phyloP scores from a whole-genome alignment of 2,888 invertebrate genomes.

The Hirtodrosophila alboralis region DNA sequence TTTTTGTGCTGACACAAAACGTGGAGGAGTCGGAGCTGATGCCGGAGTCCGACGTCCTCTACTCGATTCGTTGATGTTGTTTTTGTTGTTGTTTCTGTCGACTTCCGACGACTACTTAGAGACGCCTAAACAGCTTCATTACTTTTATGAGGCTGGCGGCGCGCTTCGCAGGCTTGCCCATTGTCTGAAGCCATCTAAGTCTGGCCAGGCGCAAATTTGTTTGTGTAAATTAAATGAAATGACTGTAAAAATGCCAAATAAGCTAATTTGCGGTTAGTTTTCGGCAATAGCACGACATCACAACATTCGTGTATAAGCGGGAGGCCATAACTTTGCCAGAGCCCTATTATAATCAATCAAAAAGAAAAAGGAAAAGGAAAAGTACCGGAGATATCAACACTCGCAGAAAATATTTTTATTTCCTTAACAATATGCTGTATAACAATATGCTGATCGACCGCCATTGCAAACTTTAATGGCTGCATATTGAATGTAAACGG shows the following conservation, averaged over 20 bases:
- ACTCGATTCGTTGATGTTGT: conserved; percentile 18
- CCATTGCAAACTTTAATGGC: conserved; percentile 57
- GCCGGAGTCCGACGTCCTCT: conserved; percentile 8
- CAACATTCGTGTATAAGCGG: conserved; percentile 14
- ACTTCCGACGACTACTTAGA: conserved; percentile 79
- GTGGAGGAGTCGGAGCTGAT: conserved; percentile 36
- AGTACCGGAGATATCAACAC: no score
- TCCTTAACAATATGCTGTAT: no score
- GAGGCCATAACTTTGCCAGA: conserved; percentile 35
- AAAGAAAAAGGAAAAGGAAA: no score
- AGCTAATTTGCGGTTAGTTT: conserved; percentile 79
- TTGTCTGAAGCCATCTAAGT: conserved; percentile 57
- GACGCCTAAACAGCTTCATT: conserved; percentile 80
- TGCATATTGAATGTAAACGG: conserved; percentile 70
- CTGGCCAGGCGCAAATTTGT: conserved; percentile 79
- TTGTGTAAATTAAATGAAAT: conserved; percentile 79
- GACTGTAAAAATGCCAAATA: conserved; percentile 80
- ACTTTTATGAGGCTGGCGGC: conserved; percentile 78
- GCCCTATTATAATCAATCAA: conserved; percentile 69
- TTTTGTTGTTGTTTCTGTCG: conserved; percentile 32
- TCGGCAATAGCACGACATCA: conserved; percentile 24
- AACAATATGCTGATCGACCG: conserved; percentile 50
- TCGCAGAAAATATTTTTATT: no score
- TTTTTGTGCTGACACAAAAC: conserved; percentile 66
- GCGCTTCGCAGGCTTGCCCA: conserved; percentile 73